Evolutionary conservation across 2,113 vertebrate species (phyloP).

Genomic region (Etheostoma cragini): DNA sequence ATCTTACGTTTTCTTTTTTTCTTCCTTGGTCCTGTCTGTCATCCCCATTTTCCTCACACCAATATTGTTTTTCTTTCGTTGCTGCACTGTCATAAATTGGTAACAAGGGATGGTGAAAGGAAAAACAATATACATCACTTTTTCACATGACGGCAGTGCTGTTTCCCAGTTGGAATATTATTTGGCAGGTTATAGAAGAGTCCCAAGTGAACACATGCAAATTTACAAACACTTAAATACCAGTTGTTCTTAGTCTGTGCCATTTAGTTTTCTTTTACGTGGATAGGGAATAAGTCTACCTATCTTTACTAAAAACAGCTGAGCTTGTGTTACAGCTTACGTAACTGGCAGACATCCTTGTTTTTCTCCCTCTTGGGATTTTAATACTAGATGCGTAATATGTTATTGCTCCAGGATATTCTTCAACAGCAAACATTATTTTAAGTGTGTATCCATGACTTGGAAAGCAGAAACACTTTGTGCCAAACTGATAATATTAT

Average conservation of each 20-base stretch:
- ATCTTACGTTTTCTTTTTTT: background rate
- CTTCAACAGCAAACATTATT: conserved; percentile 72
- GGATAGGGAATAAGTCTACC: conserved; percentile 26
- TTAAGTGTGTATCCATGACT: conserved; percentile 50
- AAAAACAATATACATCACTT: conserved; percentile 62
- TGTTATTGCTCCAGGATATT: conserved; percentile 68
- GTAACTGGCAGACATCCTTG: conserved; percentile 64
- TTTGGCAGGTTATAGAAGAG: conserved; percentile 61
- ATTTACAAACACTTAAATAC: conserved; percentile 67
- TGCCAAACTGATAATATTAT: conserved; percentile 58
- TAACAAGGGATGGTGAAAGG: conserved; percentile 61
- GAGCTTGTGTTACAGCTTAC: conserved; percentile 64
- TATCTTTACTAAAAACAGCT: conserved; percentile 57
- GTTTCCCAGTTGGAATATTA: conserved; percentile 63
- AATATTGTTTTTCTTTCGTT: conserved; percentile 36
- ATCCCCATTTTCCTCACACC: conserved; percentile 46
- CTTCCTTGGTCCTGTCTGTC: conserved; percentile 37
- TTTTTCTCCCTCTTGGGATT: conserved; percentile 67
- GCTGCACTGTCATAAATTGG: conserved; percentile 63
- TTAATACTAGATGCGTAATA: conserved; percentile 68
- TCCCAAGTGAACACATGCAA: conserved; percentile 73
- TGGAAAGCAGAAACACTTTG: conserved; percentile 35
- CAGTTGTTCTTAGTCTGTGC: conserved; percentile 47
- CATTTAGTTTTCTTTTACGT: conserved; percentile 60
- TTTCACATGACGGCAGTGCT: conserved; percentile 50